Percentiles rank a stretch among this genome's conserved stretches.
Conservation (phyloP, 1,140 invertebrate species). For the Neoseiulus cucumeris region DNA sequence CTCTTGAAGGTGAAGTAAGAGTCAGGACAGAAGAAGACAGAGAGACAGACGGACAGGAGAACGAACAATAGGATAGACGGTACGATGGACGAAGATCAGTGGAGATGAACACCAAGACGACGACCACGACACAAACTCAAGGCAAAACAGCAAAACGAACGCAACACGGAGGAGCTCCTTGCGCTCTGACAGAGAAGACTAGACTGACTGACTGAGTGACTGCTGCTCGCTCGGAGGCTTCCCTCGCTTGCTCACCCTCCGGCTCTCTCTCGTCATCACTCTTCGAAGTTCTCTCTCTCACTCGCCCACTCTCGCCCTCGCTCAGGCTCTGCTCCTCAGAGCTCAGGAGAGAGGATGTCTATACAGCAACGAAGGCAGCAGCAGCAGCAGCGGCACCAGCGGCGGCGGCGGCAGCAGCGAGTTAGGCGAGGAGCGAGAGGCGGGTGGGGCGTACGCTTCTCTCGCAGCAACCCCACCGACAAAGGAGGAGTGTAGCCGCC, state of each 20-base stretch:
- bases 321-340: no score
- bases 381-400: not conserved
- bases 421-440: not conserved
- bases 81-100: no score
- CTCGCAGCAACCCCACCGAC: no score
- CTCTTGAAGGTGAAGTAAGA: no score
- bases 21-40: no score
- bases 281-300: no score
- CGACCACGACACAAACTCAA: not conserved
- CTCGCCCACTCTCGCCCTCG: no score
- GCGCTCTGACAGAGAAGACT: constrained; percentile 7
- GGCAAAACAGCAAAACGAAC: not conserved
- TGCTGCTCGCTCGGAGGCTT: not conserved
- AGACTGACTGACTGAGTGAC: not conserved
- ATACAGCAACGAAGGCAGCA: not conserved
- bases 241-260: not conserved
- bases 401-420: not conserved
- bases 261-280: no score
- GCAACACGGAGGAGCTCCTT: not conserved
- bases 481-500: no score
- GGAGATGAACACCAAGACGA: not conserved
- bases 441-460: not conserved
- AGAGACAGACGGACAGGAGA: no score
- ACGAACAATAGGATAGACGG: no score
- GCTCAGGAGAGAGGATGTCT: not conserved